Base-by-base conservation (phyloP, 2,888 invertebrate genomes). In the Taphrorychus bicolor region DNA sequence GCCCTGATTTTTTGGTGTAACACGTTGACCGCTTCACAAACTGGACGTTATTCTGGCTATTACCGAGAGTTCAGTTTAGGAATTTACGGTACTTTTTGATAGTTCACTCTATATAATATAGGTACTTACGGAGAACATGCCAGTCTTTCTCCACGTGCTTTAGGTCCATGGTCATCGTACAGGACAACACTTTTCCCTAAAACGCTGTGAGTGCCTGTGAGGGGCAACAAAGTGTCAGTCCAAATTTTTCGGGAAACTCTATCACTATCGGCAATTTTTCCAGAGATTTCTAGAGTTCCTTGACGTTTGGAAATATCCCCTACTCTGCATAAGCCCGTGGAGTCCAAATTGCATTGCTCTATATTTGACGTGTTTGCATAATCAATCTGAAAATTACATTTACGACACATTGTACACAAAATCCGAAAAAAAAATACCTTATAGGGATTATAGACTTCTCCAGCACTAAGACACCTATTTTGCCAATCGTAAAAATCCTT, bases 401-500 rank as follows among this genome's bases (percentile, higher is more conserved):
- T n/a, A n/a, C 14, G 17, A 19, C 16, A 18, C 2, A 14, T 22
- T 19, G 19, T 32, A 3, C 32, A 7, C 3, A 21, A 14, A 51
- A 19, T 49, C 1, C 51, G 18, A 22, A 51, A 14, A 11, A 5
- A 51, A 24, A 51, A 18, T 74, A 90, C 88, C 73, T 89, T 87
- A 74, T 89, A 89, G 0, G 96, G 96, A 83, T 96, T 93, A 78
- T 86, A 93, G n/a, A 89, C 84, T 0, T 78, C 79, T 3, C 93
- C 95, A 0, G 93, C 87, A 73, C 93, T 93, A 7, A 93, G 82
- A 79, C 96, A 95, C 40, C 96, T 84, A 48, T 86, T 89, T 22
- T 91, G 91, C 96, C 95, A 96, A 82, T 94, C 93, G 81, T 95
- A 95, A 82, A 91, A 96, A 82, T 97, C 97, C 68, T 87, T 88